Evolutionary conservation across 2,797 vertebrate species (phyloP).

Genomic region (Basileuterus tristriatus): DNA sequence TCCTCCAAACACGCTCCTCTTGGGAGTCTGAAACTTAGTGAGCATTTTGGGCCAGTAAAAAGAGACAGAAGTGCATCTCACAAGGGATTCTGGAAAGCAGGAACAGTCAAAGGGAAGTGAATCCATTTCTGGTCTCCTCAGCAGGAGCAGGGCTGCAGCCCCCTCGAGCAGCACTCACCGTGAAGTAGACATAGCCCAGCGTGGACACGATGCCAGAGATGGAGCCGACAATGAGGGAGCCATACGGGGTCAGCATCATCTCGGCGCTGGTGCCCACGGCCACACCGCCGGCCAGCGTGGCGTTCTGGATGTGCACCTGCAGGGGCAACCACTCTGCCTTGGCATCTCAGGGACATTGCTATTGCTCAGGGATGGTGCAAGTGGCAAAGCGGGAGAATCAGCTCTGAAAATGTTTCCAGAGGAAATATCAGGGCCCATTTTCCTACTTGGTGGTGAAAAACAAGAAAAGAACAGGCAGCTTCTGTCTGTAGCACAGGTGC

Average conservation of each 20-base stretch:
- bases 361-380: background rate
- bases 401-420: conserved; percentile 4
- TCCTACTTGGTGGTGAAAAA: conserved; percentile 29
- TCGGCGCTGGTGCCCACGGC: conserved; percentile 92
- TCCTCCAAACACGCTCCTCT: background rate
- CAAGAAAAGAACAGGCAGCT: conserved; percentile 44
- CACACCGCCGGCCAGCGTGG: conserved; percentile 90
- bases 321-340: background rate
- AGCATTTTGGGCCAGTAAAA: background rate
- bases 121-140: background rate
- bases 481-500: conserved; percentile 38
- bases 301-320: conserved; percentile 96
- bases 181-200: conserved; percentile 85
- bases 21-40: background rate
- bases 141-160: background rate
- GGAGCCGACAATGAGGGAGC: conserved; percentile 90
- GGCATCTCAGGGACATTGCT: background rate
- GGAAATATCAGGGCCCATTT: conserved; percentile 13
- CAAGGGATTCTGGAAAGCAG: background rate
- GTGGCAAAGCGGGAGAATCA: background rate
- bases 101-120: background rate
- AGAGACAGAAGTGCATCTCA: background rate
- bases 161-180: conserved; percentile 78
- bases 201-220: conserved; percentile 88
- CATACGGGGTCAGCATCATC: conserved; percentile 92